Percentiles rank a stretch among this genome's conserved stretches.
Evolutionary conservation across 2,888 invertebrate species (phyloP).

Genomic region (Mythimna lalbum): DNA sequence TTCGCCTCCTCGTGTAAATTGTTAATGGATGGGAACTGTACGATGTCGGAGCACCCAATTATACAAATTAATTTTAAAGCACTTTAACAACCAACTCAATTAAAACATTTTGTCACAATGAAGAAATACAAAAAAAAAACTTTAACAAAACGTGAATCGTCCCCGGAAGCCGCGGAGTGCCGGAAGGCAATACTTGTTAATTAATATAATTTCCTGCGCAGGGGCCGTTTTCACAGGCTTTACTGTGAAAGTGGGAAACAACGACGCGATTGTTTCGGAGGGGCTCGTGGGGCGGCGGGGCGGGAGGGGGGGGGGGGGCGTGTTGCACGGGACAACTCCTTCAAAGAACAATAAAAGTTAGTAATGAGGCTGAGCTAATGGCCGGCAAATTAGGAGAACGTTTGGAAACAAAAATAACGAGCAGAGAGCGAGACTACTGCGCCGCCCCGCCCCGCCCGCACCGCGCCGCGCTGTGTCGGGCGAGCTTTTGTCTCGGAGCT

Average conservation of each 20-base stretch:
- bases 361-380: constrained; percentile 63
- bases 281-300: background rate
- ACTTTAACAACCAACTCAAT: constrained; percentile 28
- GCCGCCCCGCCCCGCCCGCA: background rate
- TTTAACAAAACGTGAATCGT: constrained; percentile 36
- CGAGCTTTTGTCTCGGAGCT: constrained; percentile 27
- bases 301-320: background rate
- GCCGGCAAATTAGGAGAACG: constrained; percentile 60
- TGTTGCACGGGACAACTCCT: constrained; percentile 43
- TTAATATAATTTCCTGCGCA: constrained; percentile 52
- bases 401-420: constrained; percentile 62
- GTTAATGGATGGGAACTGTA: constrained; percentile 9
- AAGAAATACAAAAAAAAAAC: constrained; percentile 19
- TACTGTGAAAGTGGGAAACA: constrained; percentile 45
- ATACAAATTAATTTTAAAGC: constrained; percentile 32
- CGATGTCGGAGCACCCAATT: constrained; percentile 23
- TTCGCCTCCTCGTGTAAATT: background rate
- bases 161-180: constrained; percentile 38
- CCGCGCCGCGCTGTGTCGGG: background rate
- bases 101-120: constrained; percentile 36
- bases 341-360: constrained; percentile 63
- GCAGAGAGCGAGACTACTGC: constrained; percentile 20
- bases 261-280: constrained; percentile 27
- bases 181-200: constrained; percentile 55
- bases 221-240: constrained; percentile 37